phyloP scores from a whole-genome alignment of 2,888 invertebrate species.

The Lottia gigantea region DNA sequence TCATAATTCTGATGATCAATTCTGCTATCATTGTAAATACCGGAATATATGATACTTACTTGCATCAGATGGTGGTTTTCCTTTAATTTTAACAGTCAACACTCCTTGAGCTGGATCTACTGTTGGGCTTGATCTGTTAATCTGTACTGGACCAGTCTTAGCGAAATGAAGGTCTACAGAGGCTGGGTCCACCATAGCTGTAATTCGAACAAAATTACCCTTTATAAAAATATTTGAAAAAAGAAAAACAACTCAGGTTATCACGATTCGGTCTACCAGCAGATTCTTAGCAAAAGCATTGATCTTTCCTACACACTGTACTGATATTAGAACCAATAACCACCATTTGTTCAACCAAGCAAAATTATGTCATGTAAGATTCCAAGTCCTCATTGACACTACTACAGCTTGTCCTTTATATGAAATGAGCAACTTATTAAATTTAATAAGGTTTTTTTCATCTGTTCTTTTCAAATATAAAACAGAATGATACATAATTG shows the following conservation, averaged over 20 bases:
- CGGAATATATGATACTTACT: conserved; percentile 34
- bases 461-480: background rate
- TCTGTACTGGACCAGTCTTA: conserved; percentile 50
- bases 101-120: conserved; percentile 68
- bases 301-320: background rate
- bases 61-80: conserved; percentile 44
- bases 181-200: conserved; percentile 62
- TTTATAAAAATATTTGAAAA: background rate
- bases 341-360: too few species aligned
- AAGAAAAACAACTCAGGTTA: background rate
- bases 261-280: background rate
- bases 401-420: too few species aligned
- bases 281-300: too few species aligned
- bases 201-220: conserved; percentile 15
- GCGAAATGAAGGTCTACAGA: conserved; percentile 58
- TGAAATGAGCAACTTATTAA: too few species aligned
- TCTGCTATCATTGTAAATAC: background rate
- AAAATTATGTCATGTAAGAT: too few species aligned
- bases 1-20: too few species aligned
- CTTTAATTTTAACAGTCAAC: conserved; percentile 69
- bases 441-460: too few species aligned
- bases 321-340: background rate
- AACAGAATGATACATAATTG: too few species aligned
- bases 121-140: conserved; percentile 27
- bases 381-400: too few species aligned